Evolutionary conservation across 2,888 invertebrate species (phyloP).

Genomic region (Drosophila suboccidentalis): DNA sequence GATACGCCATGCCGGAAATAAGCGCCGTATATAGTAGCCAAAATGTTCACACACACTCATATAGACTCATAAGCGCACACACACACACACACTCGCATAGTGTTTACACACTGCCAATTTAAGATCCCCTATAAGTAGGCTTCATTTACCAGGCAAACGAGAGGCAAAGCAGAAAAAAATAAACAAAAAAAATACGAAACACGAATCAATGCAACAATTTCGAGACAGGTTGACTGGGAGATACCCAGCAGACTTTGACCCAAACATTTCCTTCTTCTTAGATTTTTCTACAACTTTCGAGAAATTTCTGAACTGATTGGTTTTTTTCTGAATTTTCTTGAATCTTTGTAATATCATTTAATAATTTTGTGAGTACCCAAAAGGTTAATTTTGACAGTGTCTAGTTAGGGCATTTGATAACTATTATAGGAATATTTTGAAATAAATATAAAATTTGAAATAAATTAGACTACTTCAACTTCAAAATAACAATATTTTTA

Average conservation of each 20-base stretch:
- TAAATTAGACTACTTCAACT: too few species aligned
- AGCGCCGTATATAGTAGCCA: constrained; percentile 64
- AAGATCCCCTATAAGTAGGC: constrained; percentile 77
- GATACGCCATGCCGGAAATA: constrained; percentile 81
- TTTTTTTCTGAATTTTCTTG: too few species aligned
- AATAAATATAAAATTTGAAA: too few species aligned
- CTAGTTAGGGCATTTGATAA: too few species aligned
- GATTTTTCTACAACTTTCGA: too few species aligned
- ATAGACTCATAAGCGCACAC: constrained; percentile 23
- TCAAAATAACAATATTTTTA: too few species aligned
- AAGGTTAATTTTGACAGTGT: too few species aligned
- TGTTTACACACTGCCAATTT: constrained; percentile 73
- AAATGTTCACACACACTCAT: constrained; percentile 34
- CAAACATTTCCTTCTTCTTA: neutral
- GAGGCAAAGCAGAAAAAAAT: constrained; percentile 22
- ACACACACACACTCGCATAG: constrained; percentile 13
- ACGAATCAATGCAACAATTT: constrained; percentile 1
- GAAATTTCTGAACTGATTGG: neutral
- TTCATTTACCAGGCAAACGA: constrained; percentile 69
- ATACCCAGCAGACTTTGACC: constrained; percentile 8
- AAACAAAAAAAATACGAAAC: neutral
- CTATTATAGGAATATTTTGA: too few species aligned
- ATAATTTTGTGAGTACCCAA: too few species aligned
- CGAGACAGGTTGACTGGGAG: constrained; percentile 1
- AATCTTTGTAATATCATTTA: too few species aligned